These are phyloP conservation scores for Champsocephalus esox DNA, from an alignment of 2,797 vertebrate genomes.

Conservation along the genomic window DNA sequence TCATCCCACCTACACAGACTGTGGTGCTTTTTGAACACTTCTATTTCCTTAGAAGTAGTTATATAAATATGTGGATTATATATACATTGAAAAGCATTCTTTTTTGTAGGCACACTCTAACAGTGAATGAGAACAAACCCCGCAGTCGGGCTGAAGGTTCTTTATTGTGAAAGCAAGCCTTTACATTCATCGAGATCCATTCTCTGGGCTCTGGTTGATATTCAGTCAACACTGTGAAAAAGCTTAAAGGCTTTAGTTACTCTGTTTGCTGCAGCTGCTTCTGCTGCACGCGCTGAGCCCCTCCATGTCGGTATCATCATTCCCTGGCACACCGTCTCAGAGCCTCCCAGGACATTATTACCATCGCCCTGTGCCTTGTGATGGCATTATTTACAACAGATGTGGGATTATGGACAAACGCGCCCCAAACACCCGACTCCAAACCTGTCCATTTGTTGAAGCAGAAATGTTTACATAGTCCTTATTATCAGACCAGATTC, in stretches of 20 bases:
- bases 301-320: conserved; percentile 45
- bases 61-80: no score
- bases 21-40: no score
- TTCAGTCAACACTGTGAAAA: conserved; percentile 47
- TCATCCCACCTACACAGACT: no score
- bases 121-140: not conserved
- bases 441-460: not conserved
- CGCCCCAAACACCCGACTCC: not conserved
- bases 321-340: conserved; percentile 35
- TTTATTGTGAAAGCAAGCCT: conserved; percentile 3
- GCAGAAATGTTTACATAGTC: not conserved
- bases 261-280: conserved; percentile 74
- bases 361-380: conserved; percentile 39
- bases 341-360: conserved; percentile 48
- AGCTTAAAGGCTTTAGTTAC: conserved; percentile 61
- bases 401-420: conserved; percentile 51
- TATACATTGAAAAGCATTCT: no score
- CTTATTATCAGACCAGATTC: not conserved
- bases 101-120: no score
- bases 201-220: conserved; percentile 38
- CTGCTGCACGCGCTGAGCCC: conserved; percentile 35
- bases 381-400: conserved; percentile 44
- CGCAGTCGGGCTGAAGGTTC: conserved; percentile 1
- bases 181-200: conserved; percentile 34
- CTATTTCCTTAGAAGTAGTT: no score